phyloP scores from a whole-genome alignment of 2,797 vertebrate genomes.

The Furcifer pardalis region DNA sequence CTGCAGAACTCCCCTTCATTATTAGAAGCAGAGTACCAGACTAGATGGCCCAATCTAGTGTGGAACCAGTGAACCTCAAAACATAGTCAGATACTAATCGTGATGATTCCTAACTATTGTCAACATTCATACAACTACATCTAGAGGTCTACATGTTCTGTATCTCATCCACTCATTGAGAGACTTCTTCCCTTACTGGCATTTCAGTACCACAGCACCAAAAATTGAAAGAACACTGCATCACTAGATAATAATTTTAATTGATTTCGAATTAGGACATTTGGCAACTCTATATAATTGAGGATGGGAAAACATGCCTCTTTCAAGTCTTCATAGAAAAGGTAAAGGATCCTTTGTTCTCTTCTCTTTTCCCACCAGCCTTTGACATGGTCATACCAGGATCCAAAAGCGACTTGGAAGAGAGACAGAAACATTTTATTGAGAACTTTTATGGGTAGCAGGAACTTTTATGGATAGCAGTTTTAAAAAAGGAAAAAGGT shows the following conservation, averaged over 20 bases:
- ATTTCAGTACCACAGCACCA: too few relatives aligned
- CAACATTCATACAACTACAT: too few relatives aligned
- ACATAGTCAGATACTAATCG: not conserved
- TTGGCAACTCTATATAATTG: too few relatives aligned
- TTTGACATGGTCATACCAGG: constrained; percentile 69
- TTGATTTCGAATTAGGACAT: too few relatives aligned
- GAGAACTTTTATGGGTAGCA: not conserved
- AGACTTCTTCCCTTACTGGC: not conserved
- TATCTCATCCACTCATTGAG: not conserved
- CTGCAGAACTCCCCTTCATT: too few relatives aligned
- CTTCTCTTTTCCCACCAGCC: constrained; percentile 67
- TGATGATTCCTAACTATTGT: too few relatives aligned
- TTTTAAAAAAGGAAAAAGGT: too few relatives aligned
- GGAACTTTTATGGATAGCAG: too few relatives aligned
- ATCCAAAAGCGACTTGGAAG: constrained; percentile 65
- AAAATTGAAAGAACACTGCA: too few relatives aligned
- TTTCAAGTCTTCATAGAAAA: constrained; percentile 73
- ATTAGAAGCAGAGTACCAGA: too few relatives aligned
- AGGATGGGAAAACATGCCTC: constrained; percentile 54
- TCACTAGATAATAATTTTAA: too few relatives aligned
- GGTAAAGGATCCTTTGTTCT: constrained; percentile 66
- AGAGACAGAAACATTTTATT: not conserved
- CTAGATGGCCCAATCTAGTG: not conserved
- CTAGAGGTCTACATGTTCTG: not conserved
- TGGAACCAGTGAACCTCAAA: not conserved